Evolutionary conservation across 2,888 invertebrate genomes (phyloP), one percentile per base, ranked within the genome.

Genomic region (Andrena bicolor): DNA sequence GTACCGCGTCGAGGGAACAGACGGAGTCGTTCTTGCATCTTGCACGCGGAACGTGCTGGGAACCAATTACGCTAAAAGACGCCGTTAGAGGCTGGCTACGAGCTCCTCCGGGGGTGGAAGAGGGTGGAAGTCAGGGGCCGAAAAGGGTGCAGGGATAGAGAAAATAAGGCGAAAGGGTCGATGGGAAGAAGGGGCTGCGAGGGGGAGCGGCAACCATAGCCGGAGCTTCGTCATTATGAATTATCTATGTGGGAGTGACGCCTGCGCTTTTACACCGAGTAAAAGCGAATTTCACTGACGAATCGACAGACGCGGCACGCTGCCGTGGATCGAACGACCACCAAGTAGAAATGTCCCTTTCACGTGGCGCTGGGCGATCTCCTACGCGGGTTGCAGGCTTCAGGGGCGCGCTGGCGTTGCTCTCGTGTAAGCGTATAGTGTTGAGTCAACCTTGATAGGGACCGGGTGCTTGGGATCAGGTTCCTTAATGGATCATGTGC

Each of bases 51-150:
- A 48, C 51, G 41, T 20, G 75, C 35, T 28, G 28, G 76, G 8
- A 73, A 83, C 68, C 83, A 86, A 86, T 86, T 76, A 74, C 73
- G 83, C 75, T 83, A 83, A 86, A 83, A 83, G 83, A 86, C 79
- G 41, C 72, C 51, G 49, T 75, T 60, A 65, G 49, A 71, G 51
- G 73, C 51, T 73, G 68, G 58, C 23, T 64, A 28, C 61, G 75
- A 76, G 76, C 68, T 73, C n/a, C 70, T 70, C 4, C 26, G 63
- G 48, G 53, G 32, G 61, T 35, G 60, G 65, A 60, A 41, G 53
- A 56, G 60, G 77, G 26, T 20, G 56, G 35, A 56, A 16, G 32
- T 23, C 32, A 35, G 32, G 35, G 23, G 16, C 41, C 16, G 41
- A 41, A 41, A 41, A 41, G 41, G 41, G 41, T 41, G 41, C 13